A percentile compares a stretch with the other conserved stretches of the same genome.
Evolutionary conservation across 2,888 invertebrate species (phyloP).

Genomic region (Andrena trimmerana): DNA sequence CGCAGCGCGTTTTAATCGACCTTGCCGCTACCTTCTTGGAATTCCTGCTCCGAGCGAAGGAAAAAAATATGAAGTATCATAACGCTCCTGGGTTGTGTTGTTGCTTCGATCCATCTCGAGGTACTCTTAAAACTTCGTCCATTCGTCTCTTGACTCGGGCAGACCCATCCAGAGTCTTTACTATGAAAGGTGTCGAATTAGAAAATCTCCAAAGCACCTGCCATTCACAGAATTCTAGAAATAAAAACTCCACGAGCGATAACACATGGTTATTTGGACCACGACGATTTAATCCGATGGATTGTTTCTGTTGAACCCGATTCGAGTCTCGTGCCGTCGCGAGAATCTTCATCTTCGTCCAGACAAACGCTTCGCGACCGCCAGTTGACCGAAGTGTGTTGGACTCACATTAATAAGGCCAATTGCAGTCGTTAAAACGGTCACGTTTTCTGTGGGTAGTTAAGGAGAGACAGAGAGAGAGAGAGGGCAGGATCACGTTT

Average conservation of each 20-base stretch:
- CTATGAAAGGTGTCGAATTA: background rate
- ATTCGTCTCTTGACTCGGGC: too few species aligned
- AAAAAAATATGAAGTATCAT: slow-evolving; percentile 38
- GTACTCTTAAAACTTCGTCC: background rate
- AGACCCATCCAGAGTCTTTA: too few species aligned
- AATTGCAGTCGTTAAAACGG: slow-evolving; percentile 43
- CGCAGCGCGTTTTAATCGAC: slow-evolving; percentile 44
- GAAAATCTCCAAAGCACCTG: background rate
- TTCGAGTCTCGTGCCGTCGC: background rate
- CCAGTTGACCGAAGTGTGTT: slow-evolving; percentile 19
- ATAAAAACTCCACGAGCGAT: background rate
- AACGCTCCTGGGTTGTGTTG: slow-evolving; percentile 14
- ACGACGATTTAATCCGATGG: background rate
- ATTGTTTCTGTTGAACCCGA: slow-evolving; percentile 4
- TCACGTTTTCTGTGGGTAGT: slow-evolving; percentile 22
- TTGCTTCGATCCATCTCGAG: background rate
- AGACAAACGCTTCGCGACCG: background rate
- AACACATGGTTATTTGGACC: too few species aligned
- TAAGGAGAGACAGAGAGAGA: background rate
- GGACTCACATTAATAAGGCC: slow-evolving; percentile 52
- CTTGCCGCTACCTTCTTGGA: slow-evolving; percentile 39
- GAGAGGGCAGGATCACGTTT: background rate
- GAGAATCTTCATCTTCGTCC: slow-evolving; percentile 6
- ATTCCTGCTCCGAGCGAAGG: slow-evolving; percentile 25
- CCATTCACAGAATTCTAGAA: background rate